These are phyloP conservation scores for Tokudaia muenninki DNA, from an alignment of 2,797 vertebrate genomes.

Conservation along the genomic window DNA sequence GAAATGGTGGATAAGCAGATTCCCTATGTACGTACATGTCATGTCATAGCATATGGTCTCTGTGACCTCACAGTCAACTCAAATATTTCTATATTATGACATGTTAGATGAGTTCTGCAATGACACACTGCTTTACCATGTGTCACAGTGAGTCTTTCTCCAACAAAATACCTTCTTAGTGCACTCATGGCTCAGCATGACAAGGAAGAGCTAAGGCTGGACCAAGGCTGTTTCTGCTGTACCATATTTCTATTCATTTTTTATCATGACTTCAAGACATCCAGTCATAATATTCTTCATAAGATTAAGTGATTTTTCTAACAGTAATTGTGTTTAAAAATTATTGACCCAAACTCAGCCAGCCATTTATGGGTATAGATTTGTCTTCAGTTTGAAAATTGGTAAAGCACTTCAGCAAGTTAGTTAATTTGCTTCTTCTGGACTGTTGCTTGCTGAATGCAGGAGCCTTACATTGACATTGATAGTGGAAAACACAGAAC, in stretches of 20 bases:
- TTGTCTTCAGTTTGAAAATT: neutral
- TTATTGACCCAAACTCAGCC: neutral
- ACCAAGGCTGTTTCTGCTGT: neutral
- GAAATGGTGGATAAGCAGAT: slow-evolving; percentile 91
- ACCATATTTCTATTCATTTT: neutral
- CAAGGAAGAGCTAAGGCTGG: rapidly evolving
- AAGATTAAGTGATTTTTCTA: neutral
- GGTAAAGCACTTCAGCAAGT: neutral
- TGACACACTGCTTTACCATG: neutral
- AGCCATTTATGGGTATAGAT: neutral
- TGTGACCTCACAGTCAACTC: neutral
- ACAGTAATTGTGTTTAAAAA: neutral
- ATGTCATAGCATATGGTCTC: neutral
- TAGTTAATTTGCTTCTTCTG: neutral
- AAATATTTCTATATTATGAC: neutral
- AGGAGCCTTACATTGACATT: neutral
- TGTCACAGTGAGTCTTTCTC: slow-evolving; percentile 81
- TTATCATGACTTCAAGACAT: neutral
- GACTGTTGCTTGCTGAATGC: rapidly evolving
- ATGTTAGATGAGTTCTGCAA: neutral
- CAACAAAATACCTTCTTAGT: neutral
- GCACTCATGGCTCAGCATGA: neutral
- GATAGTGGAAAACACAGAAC: neutral
- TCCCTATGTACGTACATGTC: slow-evolving; percentile 91
- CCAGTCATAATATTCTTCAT: neutral